These are phyloP conservation scores for Kuschelorhynchus macadamiae DNA, from an alignment of 2,888 invertebrate genomes.

Conservation along the genomic window DNA sequence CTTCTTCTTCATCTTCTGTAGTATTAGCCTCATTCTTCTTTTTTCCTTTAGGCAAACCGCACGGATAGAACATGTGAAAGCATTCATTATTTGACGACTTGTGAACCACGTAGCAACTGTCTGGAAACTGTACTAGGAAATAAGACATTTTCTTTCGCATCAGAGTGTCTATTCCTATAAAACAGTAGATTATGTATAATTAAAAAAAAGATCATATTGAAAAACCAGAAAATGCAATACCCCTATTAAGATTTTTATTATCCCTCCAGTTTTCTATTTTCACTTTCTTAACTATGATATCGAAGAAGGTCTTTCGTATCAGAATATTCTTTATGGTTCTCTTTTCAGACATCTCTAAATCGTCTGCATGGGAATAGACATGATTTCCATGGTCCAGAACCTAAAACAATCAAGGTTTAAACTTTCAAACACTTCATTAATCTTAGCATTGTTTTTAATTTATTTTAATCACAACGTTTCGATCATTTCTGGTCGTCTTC, in stretches of 20 bases:
- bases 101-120: constrained; percentile 73
- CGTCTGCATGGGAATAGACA: constrained; percentile 73
- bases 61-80: constrained; percentile 77
- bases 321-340: constrained; percentile 76
- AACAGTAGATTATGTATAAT: neutral
- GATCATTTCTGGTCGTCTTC: too few species aligned
- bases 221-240: constrained; percentile 17
- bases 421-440: neutral
- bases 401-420: constrained; percentile 22
- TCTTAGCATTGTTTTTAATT: neutral
- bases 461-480: too few species aligned
- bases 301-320: constrained; percentile 76
- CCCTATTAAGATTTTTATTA: constrained; percentile 69
- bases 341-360: constrained; percentile 72
- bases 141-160: constrained; percentile 69
- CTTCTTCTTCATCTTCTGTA: constrained; percentile 66
- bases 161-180: constrained; percentile 62
- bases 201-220: neutral
- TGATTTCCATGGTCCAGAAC: constrained; percentile 75
- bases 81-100: constrained; percentile 69
- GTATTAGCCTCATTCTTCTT: constrained; percentile 70
- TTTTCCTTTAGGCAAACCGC: constrained; percentile 59
- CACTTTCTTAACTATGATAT: constrained; percentile 73
- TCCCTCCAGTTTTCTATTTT: constrained; percentile 70
- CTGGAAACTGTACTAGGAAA: constrained; percentile 73